phyloP scores from a whole-genome alignment of 2,888 invertebrate species.

The Tridacna gigas region DNA sequence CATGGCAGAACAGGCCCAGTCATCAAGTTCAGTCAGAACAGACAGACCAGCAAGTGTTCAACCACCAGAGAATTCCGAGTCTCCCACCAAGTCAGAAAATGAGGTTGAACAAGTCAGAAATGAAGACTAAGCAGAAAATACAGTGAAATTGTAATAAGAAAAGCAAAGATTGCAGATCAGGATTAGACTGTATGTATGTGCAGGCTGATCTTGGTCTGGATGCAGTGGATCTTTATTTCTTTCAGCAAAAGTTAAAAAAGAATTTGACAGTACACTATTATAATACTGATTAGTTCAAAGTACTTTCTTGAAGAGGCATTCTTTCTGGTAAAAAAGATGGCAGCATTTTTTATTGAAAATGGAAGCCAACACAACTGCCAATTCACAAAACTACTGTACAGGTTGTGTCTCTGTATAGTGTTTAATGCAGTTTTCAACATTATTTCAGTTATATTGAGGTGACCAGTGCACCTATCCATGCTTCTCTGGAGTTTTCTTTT shows the following conservation, averaged over 20 bases:
- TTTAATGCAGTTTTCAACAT: no score
- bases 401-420: no score
- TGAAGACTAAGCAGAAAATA: background rate
- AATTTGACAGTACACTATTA: no score
- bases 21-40: slow-evolving; percentile 27
- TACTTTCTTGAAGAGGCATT: no score
- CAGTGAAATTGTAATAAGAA: background rate
- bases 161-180: background rate
- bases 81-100: background rate
- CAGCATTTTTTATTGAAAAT: no score
- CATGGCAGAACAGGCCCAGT: slow-evolving; percentile 54
- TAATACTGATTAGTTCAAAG: no score
- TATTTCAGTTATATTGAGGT: no score
- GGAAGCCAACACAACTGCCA: no score
- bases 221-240: no score
- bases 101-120: slow-evolving; percentile 3
- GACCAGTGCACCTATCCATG: background rate
- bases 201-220: background rate
- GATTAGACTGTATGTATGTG: background rate
- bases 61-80: background rate
- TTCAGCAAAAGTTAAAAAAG: no score
- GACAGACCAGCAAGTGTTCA: slow-evolving; percentile 25
- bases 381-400: no score
- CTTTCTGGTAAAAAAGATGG: no score
- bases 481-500: background rate